Evolutionary conservation across 2,888 invertebrate species (phyloP), one percentile per base, ranked within the genome.

Genomic region (Unio delphinus): DNA sequence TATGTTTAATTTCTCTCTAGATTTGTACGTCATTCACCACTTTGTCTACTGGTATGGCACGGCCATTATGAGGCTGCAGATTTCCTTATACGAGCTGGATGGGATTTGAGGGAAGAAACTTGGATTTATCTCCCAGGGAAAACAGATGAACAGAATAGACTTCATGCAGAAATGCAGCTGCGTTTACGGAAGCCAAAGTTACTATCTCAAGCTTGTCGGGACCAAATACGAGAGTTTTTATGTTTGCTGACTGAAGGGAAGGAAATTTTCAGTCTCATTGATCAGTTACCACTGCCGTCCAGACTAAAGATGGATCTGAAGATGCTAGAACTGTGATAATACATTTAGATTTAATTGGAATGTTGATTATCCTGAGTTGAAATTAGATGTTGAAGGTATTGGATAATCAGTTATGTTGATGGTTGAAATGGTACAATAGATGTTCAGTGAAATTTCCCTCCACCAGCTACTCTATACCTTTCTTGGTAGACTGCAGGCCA

Each of bases 21-120:
- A n/a, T 57, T 28, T 28, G 56, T 30, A 5, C 64, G 79, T 55
- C 74, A 81, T 55, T 81, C 83, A 0, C 81, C 83, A 1, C 70
- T 88, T 45, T 85, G 83, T 66, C 84, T 83, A 77, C 74, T 84
- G 64, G 81, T 83, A 8, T 83, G 82, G 74, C 80, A 83, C 57
- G 81, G 80, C 18, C 69, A 79, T 55, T 63, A 79, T 63, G 69
- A 72, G 23, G 68, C 76, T 26, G 82, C 84, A 3, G 72, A 77
- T 20, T 79, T 85, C 64, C 80, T 88, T 45, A 76, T 86, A 28
- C 77, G 80, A 23, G 82, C 84, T 23, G 87, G 87, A 15, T 83
- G 83, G 83, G 78, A 82, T 23, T 64, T 83, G 56, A 59, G 64
- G n/a, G 61, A 69, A 1, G 83, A 83, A 68, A 55, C 58, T 18